Base-by-base conservation (phyloP, 2,888 invertebrate species). In the Physocephala rufipes region DNA sequence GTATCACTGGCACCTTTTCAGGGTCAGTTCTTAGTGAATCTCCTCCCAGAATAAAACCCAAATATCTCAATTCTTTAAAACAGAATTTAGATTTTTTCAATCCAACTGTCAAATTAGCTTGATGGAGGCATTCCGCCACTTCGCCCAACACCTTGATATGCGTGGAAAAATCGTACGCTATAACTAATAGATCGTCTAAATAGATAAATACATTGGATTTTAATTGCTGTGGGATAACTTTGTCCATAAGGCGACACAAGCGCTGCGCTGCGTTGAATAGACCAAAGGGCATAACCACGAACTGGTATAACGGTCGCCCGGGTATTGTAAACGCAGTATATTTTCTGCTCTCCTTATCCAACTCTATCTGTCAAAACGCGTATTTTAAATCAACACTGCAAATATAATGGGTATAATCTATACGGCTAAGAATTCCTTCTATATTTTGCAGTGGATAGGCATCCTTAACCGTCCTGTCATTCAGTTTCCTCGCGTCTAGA, bases 51-150 rank as follows among this genome's bases (percentile, higher is more conserved):
- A 74, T 67, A 24, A 74, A 75, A 2, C 73, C 72, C 12, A 75
- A 19, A 45, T 77, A 72, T n/a, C 58, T 67, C 5, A 76, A 53
- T 28, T 75, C 74, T 28, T 30, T 70, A 28, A 74, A 74, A 49
- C 73, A 76, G n/a, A 76, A 73, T 24, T 43, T 66, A 0, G 71
- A 73, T 26, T 73, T 73, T 43, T 53, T 45, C 2, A 71, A 16
- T 24, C 47, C 73, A 19, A 76, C 73, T 1, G 74, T 72, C n/a
- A 76, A 30, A 2, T 72, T 72, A 1, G 73, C 72, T 4, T 62
- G 67, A 1, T 19, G 26, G 0, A 76, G 43, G 21, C 71, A 73
- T 3, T 67, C 64, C 0, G 73, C 73, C 0, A 73, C 74, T 55
- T 73, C 64, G 3, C 28, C 63, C 13, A 74, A 26, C 45, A 73